Evolutionary conservation across 2,888 invertebrate genomes (phyloP).

Genomic region (Macropis europaea): DNA sequence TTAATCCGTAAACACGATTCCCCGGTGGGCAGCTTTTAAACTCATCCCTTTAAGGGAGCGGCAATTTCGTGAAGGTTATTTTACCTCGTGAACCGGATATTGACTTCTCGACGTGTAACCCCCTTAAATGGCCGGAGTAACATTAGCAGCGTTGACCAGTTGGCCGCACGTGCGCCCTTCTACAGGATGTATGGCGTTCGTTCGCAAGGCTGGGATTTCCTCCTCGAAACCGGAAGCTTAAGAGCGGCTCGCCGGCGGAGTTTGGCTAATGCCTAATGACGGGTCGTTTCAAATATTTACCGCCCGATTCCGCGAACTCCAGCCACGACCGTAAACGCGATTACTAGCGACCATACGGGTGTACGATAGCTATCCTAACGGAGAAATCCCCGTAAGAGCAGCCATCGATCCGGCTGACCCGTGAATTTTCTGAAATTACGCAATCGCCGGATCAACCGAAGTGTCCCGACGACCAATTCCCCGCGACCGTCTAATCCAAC

Average conservation of each 20-base stretch:
- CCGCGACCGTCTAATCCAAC: constrained; percentile 20
- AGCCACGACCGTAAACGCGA: constrained; percentile 62
- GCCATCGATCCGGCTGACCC: constrained; percentile 55
- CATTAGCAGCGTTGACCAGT: constrained; percentile 56
- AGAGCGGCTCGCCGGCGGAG: constrained; percentile 54
- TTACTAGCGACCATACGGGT: constrained; percentile 51
- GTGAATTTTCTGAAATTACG: constrained; percentile 60
- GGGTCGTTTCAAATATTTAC: constrained; percentile 70
- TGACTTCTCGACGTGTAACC: constrained; percentile 49
- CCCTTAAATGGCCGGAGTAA: constrained; percentile 50
- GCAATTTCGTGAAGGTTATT: constrained; percentile 40
- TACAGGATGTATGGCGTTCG: constrained; percentile 48
- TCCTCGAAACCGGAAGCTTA: constrained; percentile 62
- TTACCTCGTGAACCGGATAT: constrained; percentile 31
- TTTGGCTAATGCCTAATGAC: constrained; percentile 68
- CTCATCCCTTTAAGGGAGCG: constrained; percentile 10
- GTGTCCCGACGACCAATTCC: constrained; percentile 33
- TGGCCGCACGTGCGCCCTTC: constrained; percentile 44
- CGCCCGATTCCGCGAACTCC: constrained; percentile 62
- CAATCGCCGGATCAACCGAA: constrained; percentile 46
- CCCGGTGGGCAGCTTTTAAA: constrained; percentile 3
- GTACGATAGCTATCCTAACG: constrained; percentile 34
- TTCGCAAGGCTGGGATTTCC: constrained; percentile 62
- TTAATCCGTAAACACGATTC: constrained; percentile 10
- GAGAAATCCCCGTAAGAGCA: constrained; percentile 49